Conservation (phyloP, 2,113 vertebrate species). For the Zosterops pallidus region DNA sequence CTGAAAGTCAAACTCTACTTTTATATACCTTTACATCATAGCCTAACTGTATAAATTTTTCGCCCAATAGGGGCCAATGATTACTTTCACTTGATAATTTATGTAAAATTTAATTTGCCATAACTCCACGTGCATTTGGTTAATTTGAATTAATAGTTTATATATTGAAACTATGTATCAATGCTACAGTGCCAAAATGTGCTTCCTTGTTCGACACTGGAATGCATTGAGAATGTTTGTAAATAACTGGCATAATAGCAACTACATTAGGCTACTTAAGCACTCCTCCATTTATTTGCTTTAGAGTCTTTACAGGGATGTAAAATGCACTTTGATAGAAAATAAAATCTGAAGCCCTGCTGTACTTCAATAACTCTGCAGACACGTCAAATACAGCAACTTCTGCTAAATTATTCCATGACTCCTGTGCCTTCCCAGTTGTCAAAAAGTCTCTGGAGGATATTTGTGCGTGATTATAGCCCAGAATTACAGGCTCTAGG, state of each 20-base stretch:
- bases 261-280: not conserved
- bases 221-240: not conserved
- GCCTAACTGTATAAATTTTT: not conserved
- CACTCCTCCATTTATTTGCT: not conserved
- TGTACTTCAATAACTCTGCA: not conserved
- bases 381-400: not conserved
- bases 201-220: not conserved
- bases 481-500: not conserved
- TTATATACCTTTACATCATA: not conserved
- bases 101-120: not conserved
- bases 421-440: not conserved
- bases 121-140: not conserved
- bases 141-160: not conserved
- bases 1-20: not conserved
- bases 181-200: not conserved
- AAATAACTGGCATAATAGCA: not conserved
- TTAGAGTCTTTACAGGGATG: not conserved
- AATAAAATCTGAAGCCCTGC: not conserved
- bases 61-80: not conserved
- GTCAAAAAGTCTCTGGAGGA: not conserved
- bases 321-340: not conserved
- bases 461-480: not conserved
- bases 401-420: not conserved
- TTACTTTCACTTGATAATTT: not conserved
- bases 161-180: not conserved